Evolutionary conservation across 2,797 vertebrate genomes (phyloP).

Genomic region (Sciaenops ocellatus): DNA sequence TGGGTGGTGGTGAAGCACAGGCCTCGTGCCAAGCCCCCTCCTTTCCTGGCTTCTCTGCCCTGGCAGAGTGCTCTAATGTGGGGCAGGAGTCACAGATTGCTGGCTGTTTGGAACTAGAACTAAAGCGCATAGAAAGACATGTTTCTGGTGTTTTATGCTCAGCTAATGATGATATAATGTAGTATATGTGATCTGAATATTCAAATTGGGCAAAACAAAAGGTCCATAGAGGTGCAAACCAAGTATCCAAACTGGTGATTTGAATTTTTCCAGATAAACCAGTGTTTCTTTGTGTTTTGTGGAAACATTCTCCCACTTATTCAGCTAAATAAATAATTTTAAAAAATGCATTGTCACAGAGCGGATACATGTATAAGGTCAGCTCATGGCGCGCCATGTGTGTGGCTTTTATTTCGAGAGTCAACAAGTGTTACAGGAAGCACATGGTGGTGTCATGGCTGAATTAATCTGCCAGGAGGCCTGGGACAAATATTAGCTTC

Average conservation of each 20-base stretch:
- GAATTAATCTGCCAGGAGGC: not conserved
- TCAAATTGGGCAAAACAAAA: not conserved
- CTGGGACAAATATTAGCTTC: not conserved
- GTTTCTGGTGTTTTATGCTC: not conserved
- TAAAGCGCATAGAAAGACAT: slow-evolving; percentile 13
- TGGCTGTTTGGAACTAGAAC: slow-evolving; percentile 63
- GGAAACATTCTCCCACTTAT: not conserved
- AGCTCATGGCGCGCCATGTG: not conserved
- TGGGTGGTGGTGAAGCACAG: slow-evolving; percentile 47
- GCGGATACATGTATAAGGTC: not conserved
- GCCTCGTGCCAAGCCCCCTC: slow-evolving; percentile 66
- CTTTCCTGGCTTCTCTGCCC: slow-evolving; percentile 69
- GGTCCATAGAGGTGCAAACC: not conserved
- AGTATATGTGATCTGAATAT: not conserved
- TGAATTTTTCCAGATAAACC: not conserved
- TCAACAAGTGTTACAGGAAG: not conserved
- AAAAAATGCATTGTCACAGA: not conserved
- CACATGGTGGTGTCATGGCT: not conserved
- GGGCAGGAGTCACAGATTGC: slow-evolving; percentile 69
- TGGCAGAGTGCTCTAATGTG: slow-evolving; percentile 69
- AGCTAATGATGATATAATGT: not conserved
- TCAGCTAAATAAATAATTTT: not conserved
- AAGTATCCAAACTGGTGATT: not conserved
- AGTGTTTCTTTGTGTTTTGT: not conserved
- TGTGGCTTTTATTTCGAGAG: not conserved